phyloP scores from a whole-genome alignment of 2,888 invertebrate species.

The Drosophila glabriapex region DNA sequence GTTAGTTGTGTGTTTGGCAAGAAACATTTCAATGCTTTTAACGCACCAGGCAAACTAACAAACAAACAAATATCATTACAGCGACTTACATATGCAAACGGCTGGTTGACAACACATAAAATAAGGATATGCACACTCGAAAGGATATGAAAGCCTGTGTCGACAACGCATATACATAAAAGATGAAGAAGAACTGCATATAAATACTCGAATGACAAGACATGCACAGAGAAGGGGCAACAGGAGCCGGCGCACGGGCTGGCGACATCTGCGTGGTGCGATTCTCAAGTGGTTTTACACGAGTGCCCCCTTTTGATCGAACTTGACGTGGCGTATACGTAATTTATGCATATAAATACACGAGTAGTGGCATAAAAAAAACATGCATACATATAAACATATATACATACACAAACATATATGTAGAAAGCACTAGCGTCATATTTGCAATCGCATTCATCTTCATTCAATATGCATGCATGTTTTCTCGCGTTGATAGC shows the following conservation, averaged over 20 bases:
- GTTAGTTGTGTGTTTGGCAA: slow-evolving; percentile 52
- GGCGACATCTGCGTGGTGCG: slow-evolving; percentile 31
- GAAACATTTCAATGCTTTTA: slow-evolving; percentile 75
- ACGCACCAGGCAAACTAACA: slow-evolving; percentile 63
- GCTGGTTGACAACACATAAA: slow-evolving; percentile 65
- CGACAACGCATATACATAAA: slow-evolving; percentile 76
- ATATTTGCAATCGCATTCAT: slow-evolving; percentile 55
- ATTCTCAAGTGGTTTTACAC: slow-evolving; percentile 67
- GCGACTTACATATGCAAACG: slow-evolving; percentile 76
- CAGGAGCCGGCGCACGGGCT: slow-evolving; percentile 4
- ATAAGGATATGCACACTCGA: slow-evolving; percentile 69
- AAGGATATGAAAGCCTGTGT: slow-evolving; percentile 76
- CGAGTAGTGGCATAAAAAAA: slow-evolving; percentile 23
- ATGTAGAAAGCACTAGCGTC: slow-evolving; percentile 17
- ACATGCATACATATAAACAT: slow-evolving; percentile 11
- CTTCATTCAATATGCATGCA: slow-evolving; percentile 64
- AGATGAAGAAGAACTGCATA: slow-evolving; percentile 79
- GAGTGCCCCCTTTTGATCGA: slow-evolving; percentile 66
- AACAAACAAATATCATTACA: slow-evolving; percentile 76
- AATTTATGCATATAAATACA: slow-evolving; percentile 68
- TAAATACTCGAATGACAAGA: slow-evolving; percentile 59
- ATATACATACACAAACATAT: slow-evolving; percentile 2
- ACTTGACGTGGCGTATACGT: slow-evolving; percentile 69
- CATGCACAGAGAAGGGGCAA: slow-evolving; percentile 6
- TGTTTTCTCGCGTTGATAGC: slow-evolving; percentile 44